Conservation (phyloP, 2,797 vertebrate genomes). For the Erithacus rubecula region DNA sequence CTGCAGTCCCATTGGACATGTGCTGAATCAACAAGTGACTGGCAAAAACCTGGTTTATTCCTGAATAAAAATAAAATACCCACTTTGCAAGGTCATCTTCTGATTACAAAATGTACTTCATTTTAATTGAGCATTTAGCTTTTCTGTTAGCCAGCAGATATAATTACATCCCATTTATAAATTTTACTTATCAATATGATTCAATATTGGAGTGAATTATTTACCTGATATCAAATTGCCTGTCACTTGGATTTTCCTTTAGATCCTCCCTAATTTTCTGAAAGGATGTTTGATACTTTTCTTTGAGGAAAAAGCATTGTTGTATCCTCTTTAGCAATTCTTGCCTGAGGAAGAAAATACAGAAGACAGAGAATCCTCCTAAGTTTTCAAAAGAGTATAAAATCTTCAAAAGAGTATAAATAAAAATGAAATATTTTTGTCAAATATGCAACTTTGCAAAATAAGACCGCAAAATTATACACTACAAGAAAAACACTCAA, state of each 20-base stretch:
- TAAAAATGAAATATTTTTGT: not conserved
- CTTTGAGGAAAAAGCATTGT: slow-evolving; percentile 78
- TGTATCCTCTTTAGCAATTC: slow-evolving; percentile 77
- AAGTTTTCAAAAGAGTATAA: not conserved
- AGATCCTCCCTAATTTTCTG: slow-evolving; percentile 73
- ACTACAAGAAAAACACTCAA: not conserved
- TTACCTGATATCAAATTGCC: slow-evolving; percentile 85
- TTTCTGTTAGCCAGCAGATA: not conserved
- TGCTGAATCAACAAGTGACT: not conserved
- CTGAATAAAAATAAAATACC: not conserved
- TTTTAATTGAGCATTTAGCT: not conserved
- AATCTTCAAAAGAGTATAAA: not conserved
- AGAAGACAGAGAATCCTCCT: not conserved
- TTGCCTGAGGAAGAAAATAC: slow-evolving; percentile 57
- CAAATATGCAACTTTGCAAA: not conserved
- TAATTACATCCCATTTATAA: not conserved
- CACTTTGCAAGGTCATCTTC: not conserved
- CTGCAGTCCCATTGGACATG: not conserved
- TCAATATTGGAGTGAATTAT: not conserved
- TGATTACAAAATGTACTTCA: not conserved
- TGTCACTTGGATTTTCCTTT: slow-evolving; percentile 67
- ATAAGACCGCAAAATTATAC: not conserved
- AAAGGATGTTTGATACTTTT: slow-evolving; percentile 79
- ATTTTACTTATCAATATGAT: not conserved
- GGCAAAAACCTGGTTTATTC: not conserved